Evolutionary conservation across 2,113 vertebrate genomes (phyloP).

Genomic region (Naja naja): DNA sequence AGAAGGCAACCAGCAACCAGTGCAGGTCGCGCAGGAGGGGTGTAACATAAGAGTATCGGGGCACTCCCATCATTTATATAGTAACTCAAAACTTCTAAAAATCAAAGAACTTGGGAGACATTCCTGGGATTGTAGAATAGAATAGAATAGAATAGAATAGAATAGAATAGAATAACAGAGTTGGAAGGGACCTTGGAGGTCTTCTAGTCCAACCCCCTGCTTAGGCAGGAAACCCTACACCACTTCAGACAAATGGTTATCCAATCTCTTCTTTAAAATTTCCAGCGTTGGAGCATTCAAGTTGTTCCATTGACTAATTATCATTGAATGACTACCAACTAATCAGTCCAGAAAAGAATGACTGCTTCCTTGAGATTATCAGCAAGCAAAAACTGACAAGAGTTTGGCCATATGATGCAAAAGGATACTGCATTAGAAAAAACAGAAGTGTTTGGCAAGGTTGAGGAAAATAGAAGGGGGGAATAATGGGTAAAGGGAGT

Average conservation of each 20-base stretch:
- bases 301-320: background rate
- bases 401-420: background rate
- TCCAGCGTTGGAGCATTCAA: too few relatives aligned
- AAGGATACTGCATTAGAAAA: background rate
- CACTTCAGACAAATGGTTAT: too few relatives aligned
- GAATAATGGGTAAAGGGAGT: background rate
- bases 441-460: background rate
- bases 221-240: too few relatives aligned
- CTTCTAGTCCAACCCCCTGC: too few relatives aligned
- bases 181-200: too few relatives aligned
- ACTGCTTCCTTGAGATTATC: background rate
- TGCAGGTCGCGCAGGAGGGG: too few relatives aligned
- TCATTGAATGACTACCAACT: background rate
- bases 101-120: background rate
- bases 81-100: background rate
- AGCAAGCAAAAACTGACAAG: background rate
- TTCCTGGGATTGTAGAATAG: background rate
- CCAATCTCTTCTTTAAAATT: too few relatives aligned
- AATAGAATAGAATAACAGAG: too few relatives aligned
- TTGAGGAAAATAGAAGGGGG: background rate
- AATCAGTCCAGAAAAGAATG: background rate
- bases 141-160: too few relatives aligned
- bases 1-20: too few relatives aligned
- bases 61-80: background rate
- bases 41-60: too few relatives aligned